These are phyloP conservation scores for Eubasilissa regina DNA, from an alignment of 1,140 invertebrate species.

Conservation along the genomic window DNA sequence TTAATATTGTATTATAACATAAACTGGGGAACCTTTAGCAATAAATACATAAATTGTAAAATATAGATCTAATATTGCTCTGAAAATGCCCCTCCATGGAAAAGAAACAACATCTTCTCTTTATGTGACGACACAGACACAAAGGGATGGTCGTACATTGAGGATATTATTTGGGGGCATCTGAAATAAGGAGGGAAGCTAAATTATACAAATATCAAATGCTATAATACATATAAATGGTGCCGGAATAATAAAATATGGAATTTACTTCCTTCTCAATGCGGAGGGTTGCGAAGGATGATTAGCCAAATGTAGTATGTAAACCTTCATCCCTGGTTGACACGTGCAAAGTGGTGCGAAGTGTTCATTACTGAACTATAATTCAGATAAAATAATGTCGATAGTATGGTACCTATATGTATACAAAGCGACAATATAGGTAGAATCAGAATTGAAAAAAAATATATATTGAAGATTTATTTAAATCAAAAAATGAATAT, in stretches of 20 bases:
- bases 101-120: too few relatives aligned
- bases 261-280: slow-evolving; percentile 26
- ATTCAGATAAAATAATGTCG: too few relatives aligned
- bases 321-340: slow-evolving; percentile 18
- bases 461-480: too few relatives aligned
- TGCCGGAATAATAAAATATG: slow-evolving; percentile 43
- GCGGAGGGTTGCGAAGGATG: slow-evolving; percentile 8
- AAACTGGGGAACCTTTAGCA: too few relatives aligned
- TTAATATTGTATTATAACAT: too few relatives aligned
- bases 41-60: too few relatives aligned
- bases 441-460: too few relatives aligned
- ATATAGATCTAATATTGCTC: background rate
- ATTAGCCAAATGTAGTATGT: slow-evolving; percentile 37
- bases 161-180: slow-evolving; percentile 30
- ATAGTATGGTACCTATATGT: too few relatives aligned
- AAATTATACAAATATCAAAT: slow-evolving; percentile 31
- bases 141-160: slow-evolving; percentile 9
- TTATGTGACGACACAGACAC: background rate
- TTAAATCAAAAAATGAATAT: too few relatives aligned
- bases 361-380: too few relatives aligned
- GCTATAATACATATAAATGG: background rate
- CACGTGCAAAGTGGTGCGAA: slow-evolving; percentile 13
- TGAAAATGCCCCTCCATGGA: background rate
- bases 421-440: too few relatives aligned
- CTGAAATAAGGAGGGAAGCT: slow-evolving; percentile 26